Evolutionary conservation across 2,888 invertebrate species (phyloP).

Genomic region (Ecdyonurus torrentis): DNA sequence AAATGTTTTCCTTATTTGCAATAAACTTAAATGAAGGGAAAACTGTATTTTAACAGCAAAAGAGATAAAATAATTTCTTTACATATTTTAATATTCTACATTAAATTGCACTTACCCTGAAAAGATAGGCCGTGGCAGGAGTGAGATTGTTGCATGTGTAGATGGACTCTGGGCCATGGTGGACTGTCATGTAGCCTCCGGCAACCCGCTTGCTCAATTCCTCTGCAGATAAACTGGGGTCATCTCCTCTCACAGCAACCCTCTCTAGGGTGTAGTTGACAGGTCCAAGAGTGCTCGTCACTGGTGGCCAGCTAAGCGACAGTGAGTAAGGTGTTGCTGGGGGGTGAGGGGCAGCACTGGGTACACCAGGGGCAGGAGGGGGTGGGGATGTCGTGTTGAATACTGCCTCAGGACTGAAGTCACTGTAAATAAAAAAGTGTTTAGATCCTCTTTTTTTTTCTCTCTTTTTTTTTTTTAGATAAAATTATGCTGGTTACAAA

Average conservation of each 20-base stretch:
- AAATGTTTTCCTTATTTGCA: too few species aligned
- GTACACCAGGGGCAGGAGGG: conserved; percentile 28
- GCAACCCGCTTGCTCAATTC: not conserved
- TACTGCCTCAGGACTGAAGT: not conserved
- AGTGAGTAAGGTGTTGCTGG: conserved; percentile 24
- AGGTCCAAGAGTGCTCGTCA: conserved; percentile 45
- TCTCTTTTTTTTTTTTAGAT: too few species aligned
- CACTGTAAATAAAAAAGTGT: not conserved
- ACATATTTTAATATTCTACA: not conserved
- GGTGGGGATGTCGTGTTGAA: conserved; percentile 30
- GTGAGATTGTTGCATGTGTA: conserved; percentile 49
- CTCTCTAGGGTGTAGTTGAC: conserved; percentile 71
- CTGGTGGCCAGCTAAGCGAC: conserved; percentile 58
- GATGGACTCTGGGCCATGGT: conserved; percentile 55
- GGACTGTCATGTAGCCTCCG: conserved; percentile 55
- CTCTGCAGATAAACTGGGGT: not conserved
- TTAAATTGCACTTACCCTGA: conserved; percentile 50
- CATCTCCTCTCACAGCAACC: conserved; percentile 22
- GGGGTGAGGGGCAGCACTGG: not conserved
- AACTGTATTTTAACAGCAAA: too few species aligned
- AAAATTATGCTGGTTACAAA: too few species aligned
- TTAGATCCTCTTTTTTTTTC: too few species aligned
- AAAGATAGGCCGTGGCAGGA: conserved; percentile 64
- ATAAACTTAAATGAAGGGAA: too few species aligned
- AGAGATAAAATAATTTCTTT: too few species aligned